Evolutionary conservation across 92 coral and sea anemone genomes (phyloP), one percentile per base, ranked within the genome.

Genomic region (Paragorgia papillata): DNA sequence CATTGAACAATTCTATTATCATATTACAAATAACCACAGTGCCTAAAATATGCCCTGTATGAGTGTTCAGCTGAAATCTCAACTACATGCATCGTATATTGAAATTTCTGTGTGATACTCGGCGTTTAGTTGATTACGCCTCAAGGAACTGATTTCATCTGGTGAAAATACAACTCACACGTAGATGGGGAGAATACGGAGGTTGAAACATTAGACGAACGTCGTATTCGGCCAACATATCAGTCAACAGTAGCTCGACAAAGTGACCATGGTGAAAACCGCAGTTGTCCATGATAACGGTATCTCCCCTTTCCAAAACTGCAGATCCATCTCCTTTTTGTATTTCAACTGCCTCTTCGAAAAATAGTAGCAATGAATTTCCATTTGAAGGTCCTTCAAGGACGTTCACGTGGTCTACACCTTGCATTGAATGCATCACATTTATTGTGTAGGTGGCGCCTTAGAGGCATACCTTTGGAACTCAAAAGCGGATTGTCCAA

Each of bases 401-500:
- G 33, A 80, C 58, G 51, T 79, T 87, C 32, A 35, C 79, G 8
- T 68, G 82, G 33, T 66, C 75, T 7, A 85, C 91, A 30, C 88
- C 91, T 59, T 79, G 62, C 9, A 83, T 31, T 28, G 74, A 74
- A 56, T 83, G 91, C 13, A 87, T n/a, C n/a, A 87, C 65, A 51
- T 87, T 83, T 18, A 79, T 74, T 3, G 88, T 87, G 53, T 34
- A 83, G 21, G 69, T 62, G 21, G 91, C 88, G 44, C n/a, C n/a
- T 87, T 87, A n/a, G 85, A 87, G 9, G 85, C 87, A 46, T 87
- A 87, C n/a, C 81, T 55, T 68, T 87, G 85, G 8, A 83, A 82
- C 24, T 87, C 90, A 58, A 80, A 46, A 12, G 85, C 88, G 37
- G 55, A 53, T 46, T 49, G 26, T 51, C 90, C 87, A 24, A 55